phyloP scores from a whole-genome alignment of 2,113 vertebrate genomes.

The Paradoxurus hermaphroditus region DNA sequence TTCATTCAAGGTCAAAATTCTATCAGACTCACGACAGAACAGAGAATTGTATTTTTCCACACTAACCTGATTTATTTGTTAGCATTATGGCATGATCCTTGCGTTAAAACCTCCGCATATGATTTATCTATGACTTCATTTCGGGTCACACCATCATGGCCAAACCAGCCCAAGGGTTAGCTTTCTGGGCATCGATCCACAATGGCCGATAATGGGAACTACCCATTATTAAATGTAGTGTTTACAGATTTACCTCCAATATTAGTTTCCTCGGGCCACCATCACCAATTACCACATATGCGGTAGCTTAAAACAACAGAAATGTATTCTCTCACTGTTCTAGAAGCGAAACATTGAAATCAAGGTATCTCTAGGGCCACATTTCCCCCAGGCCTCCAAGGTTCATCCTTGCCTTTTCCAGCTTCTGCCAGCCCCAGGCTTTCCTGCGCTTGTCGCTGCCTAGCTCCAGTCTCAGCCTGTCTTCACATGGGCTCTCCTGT shows the following conservation, averaged over 20 bases:
- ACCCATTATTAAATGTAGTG: no score
- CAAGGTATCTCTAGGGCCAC: background rate
- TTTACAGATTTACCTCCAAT: background rate
- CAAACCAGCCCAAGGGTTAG: background rate
- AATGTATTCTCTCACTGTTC: background rate
- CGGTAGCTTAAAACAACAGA: background rate
- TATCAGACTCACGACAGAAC: background rate
- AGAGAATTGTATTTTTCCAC: background rate
- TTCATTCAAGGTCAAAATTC: background rate
- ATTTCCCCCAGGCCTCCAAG: background rate
- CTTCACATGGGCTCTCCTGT: background rate
- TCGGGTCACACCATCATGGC: background rate
- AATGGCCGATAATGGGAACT: background rate
- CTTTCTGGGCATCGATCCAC: background rate
- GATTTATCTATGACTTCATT: background rate
- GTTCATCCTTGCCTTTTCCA: background rate
- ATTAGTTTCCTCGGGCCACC: background rate
- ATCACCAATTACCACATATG: background rate
- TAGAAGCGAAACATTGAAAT: background rate
- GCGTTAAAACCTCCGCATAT: background rate
- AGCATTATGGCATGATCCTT: background rate
- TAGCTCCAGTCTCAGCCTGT: fast-evolving
- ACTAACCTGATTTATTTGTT: background rate
- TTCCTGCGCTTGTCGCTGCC: background rate
- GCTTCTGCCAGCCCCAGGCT: background rate